A percentile compares a stretch with the other conserved stretches of the same genome.
phyloP scores from a whole-genome alignment of 1,140 invertebrate species.

The Eubasilissa regina region DNA sequence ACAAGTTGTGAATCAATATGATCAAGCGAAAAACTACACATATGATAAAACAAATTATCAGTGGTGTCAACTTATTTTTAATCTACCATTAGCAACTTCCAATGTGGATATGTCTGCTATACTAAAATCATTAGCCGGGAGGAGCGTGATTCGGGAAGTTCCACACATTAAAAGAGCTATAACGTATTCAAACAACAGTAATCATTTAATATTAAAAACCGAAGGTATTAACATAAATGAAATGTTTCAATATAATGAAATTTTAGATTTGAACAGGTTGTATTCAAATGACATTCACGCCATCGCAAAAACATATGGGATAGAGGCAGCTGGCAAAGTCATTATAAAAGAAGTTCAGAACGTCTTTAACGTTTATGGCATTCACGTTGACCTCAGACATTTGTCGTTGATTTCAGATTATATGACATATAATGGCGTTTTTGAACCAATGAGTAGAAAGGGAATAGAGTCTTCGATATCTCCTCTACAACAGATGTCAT shows the following conservation, averaged over 20 bases:
- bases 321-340: constrained; percentile 94
- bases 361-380: constrained; percentile 97
- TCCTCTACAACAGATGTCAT: constrained; percentile 98
- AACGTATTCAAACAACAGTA: constrained; percentile 75
- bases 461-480: constrained; percentile 92
- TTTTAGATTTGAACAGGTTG: constrained; percentile 89
- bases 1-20: constrained; percentile 44
- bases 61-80: constrained; percentile 72
- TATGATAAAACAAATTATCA: constrained; percentile 80
- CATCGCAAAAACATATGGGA: constrained; percentile 92
- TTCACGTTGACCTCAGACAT: constrained; percentile 95
- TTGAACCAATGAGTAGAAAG: constrained; percentile 90
- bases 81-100: constrained; percentile 78
- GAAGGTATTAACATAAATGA: constrained; percentile 95
- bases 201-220: constrained; percentile 85
- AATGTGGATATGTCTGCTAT: constrained; percentile 86
- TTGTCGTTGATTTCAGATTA: constrained; percentile 95
- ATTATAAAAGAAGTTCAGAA: constrained; percentile 93
- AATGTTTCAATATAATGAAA: constrained; percentile 86
- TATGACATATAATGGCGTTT: constrained; percentile 96
- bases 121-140: constrained; percentile 81
- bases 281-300: constrained; percentile 97
- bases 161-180: constrained; percentile 89
- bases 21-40: constrained; percentile 77
- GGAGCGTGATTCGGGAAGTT: constrained; percentile 86